Evolutionary conservation across 1,140 invertebrate species (phyloP), one percentile per base, ranked within the genome.

Genomic region (Drosophila repletoides): DNA sequence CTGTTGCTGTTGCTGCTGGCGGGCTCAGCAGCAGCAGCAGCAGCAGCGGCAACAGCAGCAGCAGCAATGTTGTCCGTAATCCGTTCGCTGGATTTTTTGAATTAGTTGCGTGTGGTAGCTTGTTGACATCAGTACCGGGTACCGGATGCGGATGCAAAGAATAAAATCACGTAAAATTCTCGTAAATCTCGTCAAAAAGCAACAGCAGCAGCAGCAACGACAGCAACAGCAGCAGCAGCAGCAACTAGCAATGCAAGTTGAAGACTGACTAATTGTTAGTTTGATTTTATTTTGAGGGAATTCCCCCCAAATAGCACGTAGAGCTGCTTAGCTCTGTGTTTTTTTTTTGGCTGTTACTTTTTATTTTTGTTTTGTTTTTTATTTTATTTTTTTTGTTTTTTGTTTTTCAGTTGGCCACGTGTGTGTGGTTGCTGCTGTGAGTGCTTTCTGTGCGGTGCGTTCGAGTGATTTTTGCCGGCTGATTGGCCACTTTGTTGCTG

Each of bases 51-150:
- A 34, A 24, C 38, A 53, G 48, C 36, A 52, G 34, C 33, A 52
- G 49, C 33, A 33, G 40, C 33, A 41, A 55, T 28, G 51, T 55
- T 55, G 72, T 61, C 63, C 73, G 80, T 88, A 88, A 88, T 88
- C 84, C 84, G 86, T 88, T 88, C 73, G 77, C 72, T 84, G 79
- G 79, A 88, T 88, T 84, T 84, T 77, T 84, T 80, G 79, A 84
- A 88, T 88, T 88, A 88, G 84, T 88, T 86, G 79, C 76, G 84
- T 88, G 80, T 88, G 86, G 84, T 76, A 88, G 79, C 84, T 88
- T 88, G 86, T 88, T 88, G 84, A 88, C 84, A 88, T 75, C 84
- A 84, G 84, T 84, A 84, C 72, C 84, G 84, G 75, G 73, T 73
- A 51, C 79, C 84, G 84, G 84, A 88, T 76, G 80, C 77, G 79